Conservation (phyloP, 2,888 invertebrate species). For the Plutella xylostella region DNA sequence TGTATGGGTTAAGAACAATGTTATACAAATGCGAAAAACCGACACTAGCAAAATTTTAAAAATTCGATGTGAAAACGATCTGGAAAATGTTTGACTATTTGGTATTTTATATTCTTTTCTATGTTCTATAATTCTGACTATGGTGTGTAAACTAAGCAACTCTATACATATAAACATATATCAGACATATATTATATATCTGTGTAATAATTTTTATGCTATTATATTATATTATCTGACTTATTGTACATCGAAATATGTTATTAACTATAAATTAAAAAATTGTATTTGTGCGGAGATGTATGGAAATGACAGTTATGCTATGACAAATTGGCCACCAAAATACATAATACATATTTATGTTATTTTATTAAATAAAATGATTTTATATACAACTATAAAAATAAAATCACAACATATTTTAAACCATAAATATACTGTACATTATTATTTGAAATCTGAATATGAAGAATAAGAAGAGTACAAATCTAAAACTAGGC, state of each 20-base stretch:
- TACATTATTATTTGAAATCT: background rate
- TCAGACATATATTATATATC: too few species aligned
- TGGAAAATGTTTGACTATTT: background rate
- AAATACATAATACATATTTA: background rate
- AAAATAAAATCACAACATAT: too few species aligned
- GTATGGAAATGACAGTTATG: too few species aligned
- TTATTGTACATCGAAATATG: too few species aligned
- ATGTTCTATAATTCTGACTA: background rate
- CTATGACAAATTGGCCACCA: too few species aligned
- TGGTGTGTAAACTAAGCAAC: background rate
- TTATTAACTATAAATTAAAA: too few species aligned
- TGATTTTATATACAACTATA: background rate
- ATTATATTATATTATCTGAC: too few species aligned
- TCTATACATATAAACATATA: too few species aligned
- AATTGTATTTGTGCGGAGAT: too few species aligned
- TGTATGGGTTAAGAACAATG: too few species aligned
- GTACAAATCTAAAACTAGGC: slow-evolving; percentile 3
- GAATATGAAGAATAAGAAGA: background rate
- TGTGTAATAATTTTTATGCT: too few species aligned
- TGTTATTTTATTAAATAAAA: background rate
- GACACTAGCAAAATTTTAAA: background rate
- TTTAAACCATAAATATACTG: background rate
- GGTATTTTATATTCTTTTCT: too few species aligned
- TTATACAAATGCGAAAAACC: slow-evolving; percentile 8
- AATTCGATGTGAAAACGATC: background rate